Evolutionary conservation across 2,888 invertebrate species (phyloP).

Genomic region (Papilio demoleus): DNA sequence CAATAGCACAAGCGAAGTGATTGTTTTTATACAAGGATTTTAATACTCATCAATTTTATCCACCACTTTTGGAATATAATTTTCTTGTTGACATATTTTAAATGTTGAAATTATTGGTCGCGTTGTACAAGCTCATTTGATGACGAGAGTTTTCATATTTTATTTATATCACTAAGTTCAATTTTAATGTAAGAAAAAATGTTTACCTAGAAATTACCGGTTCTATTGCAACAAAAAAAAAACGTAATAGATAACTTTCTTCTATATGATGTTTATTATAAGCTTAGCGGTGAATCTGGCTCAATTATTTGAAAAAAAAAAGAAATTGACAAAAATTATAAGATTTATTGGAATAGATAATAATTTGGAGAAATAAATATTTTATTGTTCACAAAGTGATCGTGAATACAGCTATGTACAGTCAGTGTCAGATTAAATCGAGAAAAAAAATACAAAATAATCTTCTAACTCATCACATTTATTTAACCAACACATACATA

Average conservation of each 20-base stretch:
- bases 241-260: neutral
- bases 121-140: conserved; percentile 13
- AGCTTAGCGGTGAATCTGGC: conserved; percentile 15
- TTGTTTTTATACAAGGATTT: conserved; percentile 69
- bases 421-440: neutral
- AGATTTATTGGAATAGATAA: conserved; percentile 24
- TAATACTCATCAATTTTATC: conserved; percentile 75
- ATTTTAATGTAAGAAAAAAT: neutral
- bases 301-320: conserved; percentile 26
- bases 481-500: neutral
- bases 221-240: conserved; percentile 1
- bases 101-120: conserved; percentile 26
- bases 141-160: conserved; percentile 1
- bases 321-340: conserved; percentile 10
- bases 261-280: neutral
- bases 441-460: neutral
- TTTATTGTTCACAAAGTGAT: conserved; percentile 29
- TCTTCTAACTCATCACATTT: neutral
- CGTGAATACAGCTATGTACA: conserved; percentile 26
- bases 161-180: neutral
- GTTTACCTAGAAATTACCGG: neutral
- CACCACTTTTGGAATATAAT: conserved; percentile 61
- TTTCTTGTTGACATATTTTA: conserved; percentile 39
- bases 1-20: conserved; percentile 39
- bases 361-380: conserved; percentile 28